Evolutionary conservation across 2,888 invertebrate genomes (phyloP).

Genomic region (Kuschelorhynchus macadamiae): DNA sequence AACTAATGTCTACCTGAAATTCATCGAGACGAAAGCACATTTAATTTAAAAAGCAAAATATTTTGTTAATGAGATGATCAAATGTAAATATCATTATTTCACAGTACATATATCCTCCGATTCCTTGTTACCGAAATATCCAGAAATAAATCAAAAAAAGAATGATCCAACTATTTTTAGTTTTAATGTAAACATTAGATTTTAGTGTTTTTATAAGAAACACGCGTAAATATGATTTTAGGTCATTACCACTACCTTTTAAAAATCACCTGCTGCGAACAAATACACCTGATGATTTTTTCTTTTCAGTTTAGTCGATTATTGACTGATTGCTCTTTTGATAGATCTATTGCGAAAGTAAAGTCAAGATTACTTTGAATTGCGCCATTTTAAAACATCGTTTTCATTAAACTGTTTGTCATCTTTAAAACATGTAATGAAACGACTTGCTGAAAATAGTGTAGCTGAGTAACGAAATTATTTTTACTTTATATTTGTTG

Average conservation of each 20-base stretch:
- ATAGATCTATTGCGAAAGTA: background rate
- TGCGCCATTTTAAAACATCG: background rate
- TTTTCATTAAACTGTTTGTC: background rate
- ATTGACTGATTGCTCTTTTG: background rate
- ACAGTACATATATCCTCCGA: background rate
- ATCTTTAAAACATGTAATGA: background rate
- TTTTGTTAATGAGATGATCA: background rate
- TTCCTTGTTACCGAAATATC: constrained; percentile 3
- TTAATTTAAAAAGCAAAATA: background rate
- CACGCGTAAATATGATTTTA: background rate
- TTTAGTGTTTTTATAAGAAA: constrained; percentile 6
- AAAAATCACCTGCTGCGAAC: background rate
- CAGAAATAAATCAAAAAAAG: constrained; percentile 3
- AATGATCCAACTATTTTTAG: constrained; percentile 7
- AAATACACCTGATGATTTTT: constrained; percentile 2
- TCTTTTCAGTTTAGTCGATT: background rate
- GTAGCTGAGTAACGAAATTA: background rate
- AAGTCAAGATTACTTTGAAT: background rate
- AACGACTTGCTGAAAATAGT: background rate
- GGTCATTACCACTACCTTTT: constrained; percentile 12
- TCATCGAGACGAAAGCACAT: too few relatives aligned
- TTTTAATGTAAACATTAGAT: background rate
- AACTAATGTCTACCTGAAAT: too few relatives aligned
- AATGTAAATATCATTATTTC: constrained; percentile 4
- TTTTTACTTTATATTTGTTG: background rate